These are phyloP conservation scores for Crenichthys baileyi DNA, from an alignment of 2,797 vertebrate species.

Conservation along the genomic window DNA sequence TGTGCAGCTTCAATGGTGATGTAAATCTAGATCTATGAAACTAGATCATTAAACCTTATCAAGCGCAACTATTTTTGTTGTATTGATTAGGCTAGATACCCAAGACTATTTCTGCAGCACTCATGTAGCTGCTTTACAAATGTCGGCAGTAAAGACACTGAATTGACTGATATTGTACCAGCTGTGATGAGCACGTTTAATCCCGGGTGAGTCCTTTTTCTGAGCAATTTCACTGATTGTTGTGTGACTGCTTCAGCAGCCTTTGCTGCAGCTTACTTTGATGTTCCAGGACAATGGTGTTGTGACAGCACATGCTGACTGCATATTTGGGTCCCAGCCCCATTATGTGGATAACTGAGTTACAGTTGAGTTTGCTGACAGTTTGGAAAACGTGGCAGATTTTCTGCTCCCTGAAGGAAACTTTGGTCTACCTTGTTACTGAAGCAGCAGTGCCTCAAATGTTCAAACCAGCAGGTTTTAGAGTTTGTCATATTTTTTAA, in stretches of 20 bases:
- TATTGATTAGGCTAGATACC: not conserved
- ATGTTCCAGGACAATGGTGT: slow-evolving; percentile 62
- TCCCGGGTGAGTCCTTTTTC: slow-evolving; percentile 48
- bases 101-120: not conserved
- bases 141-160: slow-evolving; percentile 15
- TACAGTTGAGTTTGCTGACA: slow-evolving; percentile 51
- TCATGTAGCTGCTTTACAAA: not conserved
- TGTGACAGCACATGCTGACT: slow-evolving; percentile 70
- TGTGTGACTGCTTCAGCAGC: slow-evolving; percentile 45
- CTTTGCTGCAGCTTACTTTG: slow-evolving; percentile 53
- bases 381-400: slow-evolving; percentile 43
- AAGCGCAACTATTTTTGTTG: slow-evolving; percentile 24
- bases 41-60: not conserved
- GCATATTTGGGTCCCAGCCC: slow-evolving; percentile 59
- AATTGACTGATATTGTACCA: slow-evolving; percentile 16
- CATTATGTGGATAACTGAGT: slow-evolving; percentile 44
- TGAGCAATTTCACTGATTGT: slow-evolving; percentile 59
- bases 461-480: slow-evolving; percentile 35
- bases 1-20: not conserved
- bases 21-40: not conserved
- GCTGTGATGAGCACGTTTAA: slow-evolving; percentile 52
- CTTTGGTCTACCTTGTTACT: slow-evolving; percentile 33
- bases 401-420: slow-evolving; percentile 46
- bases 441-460: slow-evolving; percentile 29
- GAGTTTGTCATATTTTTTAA: not conserved